Evolutionary conservation across 2,113 vertebrate species (phyloP).

Genomic region (Diphyllodes magnificus): DNA sequence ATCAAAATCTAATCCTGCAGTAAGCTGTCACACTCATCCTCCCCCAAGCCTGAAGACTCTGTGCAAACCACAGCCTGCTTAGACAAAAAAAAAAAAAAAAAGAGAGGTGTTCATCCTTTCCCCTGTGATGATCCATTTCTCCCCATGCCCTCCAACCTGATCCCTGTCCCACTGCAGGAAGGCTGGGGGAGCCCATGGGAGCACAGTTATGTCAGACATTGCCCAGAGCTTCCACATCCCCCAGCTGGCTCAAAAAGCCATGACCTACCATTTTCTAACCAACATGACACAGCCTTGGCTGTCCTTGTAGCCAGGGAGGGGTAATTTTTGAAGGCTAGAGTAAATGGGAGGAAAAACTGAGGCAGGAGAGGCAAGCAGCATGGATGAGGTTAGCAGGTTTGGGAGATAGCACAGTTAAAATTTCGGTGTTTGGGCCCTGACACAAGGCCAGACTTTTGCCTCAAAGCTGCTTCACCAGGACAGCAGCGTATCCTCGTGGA

Average conservation of each 20-base stretch:
- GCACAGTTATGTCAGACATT: not conserved
- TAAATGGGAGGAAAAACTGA: not conserved
- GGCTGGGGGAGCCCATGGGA: not conserved
- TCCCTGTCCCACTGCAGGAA: not conserved
- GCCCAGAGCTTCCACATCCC: not conserved
- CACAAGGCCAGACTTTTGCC: not conserved
- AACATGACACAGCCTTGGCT: accelerated
- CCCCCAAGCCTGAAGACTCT: not conserved
- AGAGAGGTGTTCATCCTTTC: not conserved
- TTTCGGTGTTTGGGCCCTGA: not conserved
- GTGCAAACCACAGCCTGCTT: not conserved
- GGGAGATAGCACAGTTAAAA: not conserved
- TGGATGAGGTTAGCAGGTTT: not conserved
- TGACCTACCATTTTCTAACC: not conserved
- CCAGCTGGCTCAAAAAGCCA: not conserved
- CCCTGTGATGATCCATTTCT: not conserved
- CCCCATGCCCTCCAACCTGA: not conserved
- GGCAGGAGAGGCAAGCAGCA: not conserved
- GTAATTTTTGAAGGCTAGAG: not conserved
- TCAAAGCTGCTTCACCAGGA: not conserved
- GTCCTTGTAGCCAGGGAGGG: not conserved
- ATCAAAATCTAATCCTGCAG: not conserved
- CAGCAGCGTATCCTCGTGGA: accelerated
- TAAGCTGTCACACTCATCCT: accelerated
- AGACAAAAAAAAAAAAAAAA: not conserved